A percentile compares a stretch with the other conserved stretches of the same genome.
Conservation (phyloP, 2,797 vertebrate genomes). For the Enteromius anoplus region DNA sequence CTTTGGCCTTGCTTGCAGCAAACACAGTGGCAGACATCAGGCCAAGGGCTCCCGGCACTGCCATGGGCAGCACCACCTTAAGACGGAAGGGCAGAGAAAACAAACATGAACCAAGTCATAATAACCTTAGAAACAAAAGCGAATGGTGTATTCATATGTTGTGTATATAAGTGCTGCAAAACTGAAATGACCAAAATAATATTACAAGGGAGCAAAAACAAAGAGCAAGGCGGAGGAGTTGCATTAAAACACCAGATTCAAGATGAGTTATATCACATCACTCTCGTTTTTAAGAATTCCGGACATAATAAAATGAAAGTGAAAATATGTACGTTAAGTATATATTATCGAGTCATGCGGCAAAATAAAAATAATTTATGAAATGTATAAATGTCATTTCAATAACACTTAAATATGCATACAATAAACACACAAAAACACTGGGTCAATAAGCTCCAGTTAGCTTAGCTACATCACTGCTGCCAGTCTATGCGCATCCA, state of each 20-base stretch:
- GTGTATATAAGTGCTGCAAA: not conserved
- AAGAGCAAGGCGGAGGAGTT: not conserved
- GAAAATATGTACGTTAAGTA: too few species aligned
- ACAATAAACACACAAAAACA: not conserved
- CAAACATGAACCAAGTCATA: not conserved
- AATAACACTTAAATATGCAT: too few species aligned
- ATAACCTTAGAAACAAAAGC: not conserved
- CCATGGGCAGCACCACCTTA: conserved; percentile 80
- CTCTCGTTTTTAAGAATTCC: not conserved
- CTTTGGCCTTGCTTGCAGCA: conserved; percentile 78
- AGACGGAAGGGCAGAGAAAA: not conserved
- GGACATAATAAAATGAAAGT: too few species aligned
- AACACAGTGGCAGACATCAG: conserved; percentile 78
- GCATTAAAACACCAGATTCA: not conserved
- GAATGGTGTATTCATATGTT: not conserved
- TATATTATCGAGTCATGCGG: not conserved
- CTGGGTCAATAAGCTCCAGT: not conserved
- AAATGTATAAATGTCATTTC: too few species aligned
- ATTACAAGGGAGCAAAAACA: not conserved
- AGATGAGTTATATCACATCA: not conserved
- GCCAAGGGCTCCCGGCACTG: conserved; percentile 75
- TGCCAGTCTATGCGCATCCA: not conserved
- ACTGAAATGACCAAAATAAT: not conserved
- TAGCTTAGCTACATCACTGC: conserved; percentile 22
- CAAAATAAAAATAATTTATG: not conserved